These are phyloP conservation scores for Chloebia gouldiae DNA, from an alignment of 2,113 vertebrate species.

Conservation along the genomic window DNA sequence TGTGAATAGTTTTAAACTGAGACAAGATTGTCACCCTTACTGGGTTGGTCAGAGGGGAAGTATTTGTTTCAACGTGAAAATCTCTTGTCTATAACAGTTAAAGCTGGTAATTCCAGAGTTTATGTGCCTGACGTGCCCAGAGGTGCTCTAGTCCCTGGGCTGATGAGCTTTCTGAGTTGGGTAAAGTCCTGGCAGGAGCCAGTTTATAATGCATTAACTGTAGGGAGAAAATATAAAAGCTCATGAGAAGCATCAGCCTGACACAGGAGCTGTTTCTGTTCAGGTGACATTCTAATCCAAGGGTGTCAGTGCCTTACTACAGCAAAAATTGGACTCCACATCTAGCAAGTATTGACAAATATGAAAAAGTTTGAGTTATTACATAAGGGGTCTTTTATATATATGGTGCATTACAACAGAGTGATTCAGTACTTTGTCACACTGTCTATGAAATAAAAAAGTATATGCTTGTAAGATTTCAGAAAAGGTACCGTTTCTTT, in stretches of 20 bases:
- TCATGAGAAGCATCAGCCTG: not conserved
- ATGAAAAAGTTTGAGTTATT: not conserved
- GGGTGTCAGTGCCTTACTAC: not conserved
- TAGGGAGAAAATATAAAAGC: not conserved
- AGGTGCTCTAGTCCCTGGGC: not conserved
- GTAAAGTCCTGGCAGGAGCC: not conserved
- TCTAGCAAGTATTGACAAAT: not conserved
- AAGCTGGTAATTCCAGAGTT: not conserved
- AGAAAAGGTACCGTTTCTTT: not conserved
- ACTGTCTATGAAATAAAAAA: not conserved
- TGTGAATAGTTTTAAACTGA: not conserved
- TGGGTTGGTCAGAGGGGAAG: not conserved
- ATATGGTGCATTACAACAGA: not conserved
- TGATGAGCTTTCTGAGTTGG: not conserved
- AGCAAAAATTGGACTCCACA: not conserved
- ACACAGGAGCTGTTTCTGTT: slow-evolving; percentile 1
- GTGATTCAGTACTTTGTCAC: not conserved
- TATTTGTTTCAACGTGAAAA: not conserved
- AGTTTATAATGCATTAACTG: not conserved
- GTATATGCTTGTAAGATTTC: not conserved
- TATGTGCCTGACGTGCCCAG: not conserved
- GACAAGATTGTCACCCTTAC: not conserved
- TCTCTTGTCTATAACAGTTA: not conserved
- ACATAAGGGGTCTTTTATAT: not conserved
- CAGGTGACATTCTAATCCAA: slow-evolving; percentile 8